Percentiles rank a stretch among this genome's conserved stretches.
Evolutionary conservation across 2,888 invertebrate species (phyloP).

Genomic region (Chorisops tibialis): DNA sequence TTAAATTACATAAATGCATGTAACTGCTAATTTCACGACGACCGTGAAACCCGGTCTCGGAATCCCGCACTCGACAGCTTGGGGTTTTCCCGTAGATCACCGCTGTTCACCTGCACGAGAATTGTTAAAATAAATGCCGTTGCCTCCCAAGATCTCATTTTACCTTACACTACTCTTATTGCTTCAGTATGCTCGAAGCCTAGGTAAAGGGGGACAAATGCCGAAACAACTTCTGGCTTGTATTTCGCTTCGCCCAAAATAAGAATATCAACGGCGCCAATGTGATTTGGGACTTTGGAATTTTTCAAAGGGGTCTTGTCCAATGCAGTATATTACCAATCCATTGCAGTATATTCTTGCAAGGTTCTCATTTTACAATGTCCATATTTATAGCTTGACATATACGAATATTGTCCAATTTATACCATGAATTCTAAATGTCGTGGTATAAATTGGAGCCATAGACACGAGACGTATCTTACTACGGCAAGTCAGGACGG

Average conservation of each 20-base stretch:
- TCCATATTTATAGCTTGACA: no score
- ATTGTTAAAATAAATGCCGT: not conserved
- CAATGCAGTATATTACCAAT: conserved; percentile 90
- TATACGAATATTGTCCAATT: no score
- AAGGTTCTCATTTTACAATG: no score
- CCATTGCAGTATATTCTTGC: no score
- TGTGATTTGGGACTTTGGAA: conserved; percentile 96
- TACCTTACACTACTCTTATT: conserved; percentile 69
- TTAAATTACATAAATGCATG: no score
- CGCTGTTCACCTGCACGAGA: conserved; percentile 53
- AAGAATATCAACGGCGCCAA: conserved; percentile 68
- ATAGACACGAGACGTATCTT: conserved; percentile 75
- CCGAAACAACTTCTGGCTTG: conserved; percentile 77
- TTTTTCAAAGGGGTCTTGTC: conserved; percentile 79
- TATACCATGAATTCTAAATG: no score
- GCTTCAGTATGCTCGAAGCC: conserved; percentile 80
- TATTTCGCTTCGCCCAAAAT: conserved; percentile 69
- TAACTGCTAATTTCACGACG: no score
- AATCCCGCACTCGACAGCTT: conserved; percentile 81
- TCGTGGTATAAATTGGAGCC: conserved; percentile 93
- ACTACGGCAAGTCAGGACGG: conserved; percentile 94
- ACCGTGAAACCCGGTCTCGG: no score
- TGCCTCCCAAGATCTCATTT: not conserved
- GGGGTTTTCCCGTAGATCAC: conserved; percentile 70
- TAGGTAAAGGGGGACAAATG: conserved; percentile 77